Evolutionary conservation across 2,797 vertebrate genomes (phyloP), one percentile per base, ranked within the genome.

Genomic region (Enteromius anoplus): DNA sequence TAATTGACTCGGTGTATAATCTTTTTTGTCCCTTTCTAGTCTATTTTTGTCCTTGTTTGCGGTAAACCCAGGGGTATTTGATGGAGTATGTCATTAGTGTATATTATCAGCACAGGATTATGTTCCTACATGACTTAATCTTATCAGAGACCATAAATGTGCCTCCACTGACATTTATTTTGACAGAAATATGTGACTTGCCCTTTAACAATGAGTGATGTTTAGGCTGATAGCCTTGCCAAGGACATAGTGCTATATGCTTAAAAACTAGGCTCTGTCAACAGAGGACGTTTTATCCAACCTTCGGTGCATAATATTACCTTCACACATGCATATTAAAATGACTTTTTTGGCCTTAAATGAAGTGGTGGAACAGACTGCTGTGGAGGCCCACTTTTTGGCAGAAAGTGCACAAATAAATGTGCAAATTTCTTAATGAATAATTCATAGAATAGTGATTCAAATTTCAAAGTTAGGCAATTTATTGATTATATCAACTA

Each of bases 381-480:
- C 51, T n/a, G 23, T 19, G 21, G 34, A 71, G 17, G 32, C 51
- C 9, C 26, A 15, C 11, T 64, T 14, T 81, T 26, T 75, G 81
- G 78, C 84, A 82, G 60, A 29, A 62, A 29, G 60, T 62, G 26
- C 60, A 29, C 26, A 75, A 87, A 89, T 86, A 85, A 82, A 82
- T 84, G 87, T 86, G 90, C 90, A 85, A 88, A 87, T 87, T 26
- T 87, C 83, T 91, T 91, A 90, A 93, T 92, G 85, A 91, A 88
- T 90, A 37, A 82, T 87, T 76, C 19, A 76, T 62, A 23, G 55
- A 26, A 58, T 17, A 76, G 90, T 90, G 26, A 26, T 26, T 88
- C 26, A 87, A 92, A 87, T 53, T 72, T 87, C 89, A 89, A 91
- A 91, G 89, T 92, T 88, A 90, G 88, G 78, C 85, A 87, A 84